Base-by-base conservation (phyloP, 2,888 invertebrate species). In the Polydrusus cervinus region DNA sequence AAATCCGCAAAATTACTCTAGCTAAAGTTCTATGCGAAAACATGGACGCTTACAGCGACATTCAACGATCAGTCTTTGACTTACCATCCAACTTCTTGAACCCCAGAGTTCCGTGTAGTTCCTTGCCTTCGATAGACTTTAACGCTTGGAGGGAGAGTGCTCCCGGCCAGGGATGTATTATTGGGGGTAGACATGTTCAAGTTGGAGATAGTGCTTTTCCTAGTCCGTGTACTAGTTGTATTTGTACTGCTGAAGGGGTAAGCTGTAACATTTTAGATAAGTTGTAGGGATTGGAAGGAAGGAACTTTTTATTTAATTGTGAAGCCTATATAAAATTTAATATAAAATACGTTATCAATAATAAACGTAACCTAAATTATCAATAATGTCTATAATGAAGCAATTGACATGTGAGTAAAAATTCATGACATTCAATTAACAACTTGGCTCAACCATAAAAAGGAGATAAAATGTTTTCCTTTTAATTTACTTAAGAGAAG, bases 61-160 rank as follows among this genome's bases (percentile, higher is more conserved):
- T 98, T 86, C 98, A 98, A 84, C 90, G 96, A 62, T 94, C 95
- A 3, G 93, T 95, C 0, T 96, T 98, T 84, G 97, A 98, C 85
- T 89, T 97, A 79, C 97, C 97, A 0, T 95, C 95, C 84, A 94
- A 95, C 83, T 96, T 96, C 90, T 88, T 96, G 91, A 97, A 97
- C 85, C 97, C 97, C 0, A 74, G 77, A 47, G 93, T 97, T 16
- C 92, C 95, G 0, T 97, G 97, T 84, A 90, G 91, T n/a, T 93
- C 95, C 0, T 89, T 96, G 84, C 95, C 96, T 0, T 90, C 92
- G 77, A 90, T 96, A 74, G 95, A 97, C 82, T 88, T 97, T 62
- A 93, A 92, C 0, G 93, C 94, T 55, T 97, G 96, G 96, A 90
- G 93, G 40, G 97, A 97, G 86, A 90, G 92, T 0, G 88, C 83